Evolutionary conservation across 2,888 invertebrate species (phyloP), one percentile per base, ranked within the genome.

Genomic region (Palloptera scutellata): DNA sequence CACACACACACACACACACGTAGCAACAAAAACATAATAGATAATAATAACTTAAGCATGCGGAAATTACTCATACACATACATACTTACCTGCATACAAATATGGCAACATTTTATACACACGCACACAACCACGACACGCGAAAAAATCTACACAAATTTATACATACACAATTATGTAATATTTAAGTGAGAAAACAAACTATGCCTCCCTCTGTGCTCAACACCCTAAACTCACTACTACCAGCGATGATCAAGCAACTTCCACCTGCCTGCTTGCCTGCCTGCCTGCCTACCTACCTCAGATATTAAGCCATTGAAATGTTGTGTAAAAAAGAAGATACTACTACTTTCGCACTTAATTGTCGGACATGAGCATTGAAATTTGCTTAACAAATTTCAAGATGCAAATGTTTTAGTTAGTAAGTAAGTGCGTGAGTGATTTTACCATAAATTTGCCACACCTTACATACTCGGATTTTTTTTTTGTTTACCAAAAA

Each of bases 121-220:
- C 19, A 63, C 48, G 68, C 64, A 72, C 45, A 67, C 52, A 54
- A n/a, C 20, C 13, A 17, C 55, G 61, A 69, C 20, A 8, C 30
- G 10, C n/a, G 4, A 40, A 41, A 30, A 59, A 1, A 43, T n/a
- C n/a, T 40, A 40, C 17, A 61, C 54, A 61, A 42, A 61, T 11
- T 64, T 20, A 52, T 48, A 20, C 12, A 15, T 52, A 51, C 43
- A 13, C n/a, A 15, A 41, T 70, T 70, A 53, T 69, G 64, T 62
- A 68, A 70, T 59, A 68, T 66, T 66, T 52, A 67, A 61, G 67
- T 65, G 64, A 62, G 41, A 68, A 70, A 66, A 64, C 62, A 66
- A 58, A 68, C 64, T 59, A 8, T 13, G 59, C 12, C 58, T n/a
- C 4, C n/a, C 8, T 13, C 48, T 60, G 43, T 43, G 60, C 60